Evolutionary conservation across 1,140 invertebrate species (phyloP), one percentile per base, ranked within the genome.

Genomic region (Nomia melanderi): DNA sequence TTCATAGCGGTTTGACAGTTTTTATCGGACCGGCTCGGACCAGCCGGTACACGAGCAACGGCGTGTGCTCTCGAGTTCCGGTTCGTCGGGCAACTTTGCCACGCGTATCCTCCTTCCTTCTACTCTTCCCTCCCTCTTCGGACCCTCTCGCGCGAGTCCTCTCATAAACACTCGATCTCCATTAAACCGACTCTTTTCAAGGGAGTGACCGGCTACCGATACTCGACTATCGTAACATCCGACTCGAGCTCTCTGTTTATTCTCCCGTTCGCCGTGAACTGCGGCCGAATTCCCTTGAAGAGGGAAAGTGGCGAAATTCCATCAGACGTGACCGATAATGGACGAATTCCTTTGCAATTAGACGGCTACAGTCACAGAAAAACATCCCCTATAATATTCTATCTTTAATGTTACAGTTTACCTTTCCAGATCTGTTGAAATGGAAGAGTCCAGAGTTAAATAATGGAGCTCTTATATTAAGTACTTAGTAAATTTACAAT

Each of bases 81-180:
- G 59, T 79, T 79, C 63, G 70, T 25, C 64, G 70, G 44, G 70
- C 57, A 73, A 79, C 77, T 79, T 76, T 76, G 71, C 64, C 77
- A 79, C 64, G 59, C 72, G 72, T 70, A 71, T 70, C 53, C 71
- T 44, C 65, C 62, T 66, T 60, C 79, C 67, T 57, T 62, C 41
- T 41, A 20, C 29, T 54, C 27, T 23, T 20, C 53, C 57, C 78
- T 57, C 74, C 29, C 60, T 60, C 44, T 60, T 53, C 44, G 73
- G 31, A 76, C 54, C 54, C 73, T 76, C 64, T 60, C 64, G 53
- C 67, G 67, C 77, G 57, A 70, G 60, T 63, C 57, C 54, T 57
- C 53, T 73, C 70, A 78, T 76, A 76, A 79, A 79, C 69, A 78
- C 76, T 84, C 73, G 78, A 84, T 79, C 83, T 85, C 81, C 81